A percentile compares a stretch with the other conserved stretches of the same genome.
These are phyloP conservation scores for Fregetta grallaria DNA, from an alignment of 2,113 vertebrate species.

Conservation along the genomic window DNA sequence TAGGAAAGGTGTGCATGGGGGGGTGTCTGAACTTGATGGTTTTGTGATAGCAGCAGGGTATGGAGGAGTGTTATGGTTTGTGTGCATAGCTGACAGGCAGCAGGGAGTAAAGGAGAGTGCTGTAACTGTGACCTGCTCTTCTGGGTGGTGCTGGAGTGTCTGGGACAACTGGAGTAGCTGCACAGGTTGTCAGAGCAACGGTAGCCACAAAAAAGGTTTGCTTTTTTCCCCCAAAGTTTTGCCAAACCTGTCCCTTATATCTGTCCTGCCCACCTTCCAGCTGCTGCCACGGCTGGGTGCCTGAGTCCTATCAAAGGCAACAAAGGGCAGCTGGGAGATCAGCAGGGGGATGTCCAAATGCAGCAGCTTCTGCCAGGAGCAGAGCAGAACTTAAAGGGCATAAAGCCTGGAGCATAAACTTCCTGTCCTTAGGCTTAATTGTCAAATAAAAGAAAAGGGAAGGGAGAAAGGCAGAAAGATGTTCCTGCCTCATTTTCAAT, in stretches of 20 bases:
- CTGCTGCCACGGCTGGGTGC: rapidly evolving
- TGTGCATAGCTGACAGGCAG: neutral
- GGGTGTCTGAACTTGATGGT: neutral
- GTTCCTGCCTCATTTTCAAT: neutral
- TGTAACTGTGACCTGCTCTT: neutral
- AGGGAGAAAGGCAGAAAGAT: neutral
- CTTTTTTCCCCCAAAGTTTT: neutral
- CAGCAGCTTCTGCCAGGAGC: neutral
- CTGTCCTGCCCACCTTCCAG: neutral
- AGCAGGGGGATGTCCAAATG: neutral
- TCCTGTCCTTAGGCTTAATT: neutral
- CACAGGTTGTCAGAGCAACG: neutral
- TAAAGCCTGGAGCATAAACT: neutral
- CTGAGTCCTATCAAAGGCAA: neutral
- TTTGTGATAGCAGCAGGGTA: neutral
- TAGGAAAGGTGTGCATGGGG: neutral
- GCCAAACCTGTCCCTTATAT: neutral
- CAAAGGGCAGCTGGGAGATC: neutral
- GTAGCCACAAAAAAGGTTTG: neutral
- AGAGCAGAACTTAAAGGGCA: neutral
- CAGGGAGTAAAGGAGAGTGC: neutral
- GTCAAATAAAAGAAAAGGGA: neutral
- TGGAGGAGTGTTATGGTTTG: neutral
- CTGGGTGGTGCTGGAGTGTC: rapidly evolving
- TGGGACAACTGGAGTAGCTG: neutral